Evolutionary conservation across 2,797 vertebrate species (phyloP).

Genomic region (Cyprinella venusta): DNA sequence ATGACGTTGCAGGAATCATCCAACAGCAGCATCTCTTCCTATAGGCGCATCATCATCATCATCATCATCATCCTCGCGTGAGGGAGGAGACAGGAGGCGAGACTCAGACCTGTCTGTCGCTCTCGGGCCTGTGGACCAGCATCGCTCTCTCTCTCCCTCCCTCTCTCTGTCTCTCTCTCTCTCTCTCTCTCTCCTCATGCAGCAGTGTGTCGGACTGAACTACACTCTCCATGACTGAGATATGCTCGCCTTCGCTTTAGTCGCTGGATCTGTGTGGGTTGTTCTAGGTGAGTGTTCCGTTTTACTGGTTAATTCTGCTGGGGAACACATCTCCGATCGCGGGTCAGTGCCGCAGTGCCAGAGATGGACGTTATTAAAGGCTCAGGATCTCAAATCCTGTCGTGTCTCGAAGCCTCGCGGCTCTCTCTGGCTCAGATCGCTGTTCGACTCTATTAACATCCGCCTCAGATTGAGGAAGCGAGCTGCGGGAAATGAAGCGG

Average conservation of each 20-base stretch:
- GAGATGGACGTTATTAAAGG: background rate
- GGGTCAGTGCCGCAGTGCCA: background rate
- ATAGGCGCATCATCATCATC: conserved; percentile 57
- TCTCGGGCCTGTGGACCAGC: conserved; percentile 8
- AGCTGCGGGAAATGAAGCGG: background rate
- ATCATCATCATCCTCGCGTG: conserved; percentile 57
- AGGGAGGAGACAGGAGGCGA: conserved; percentile 42
- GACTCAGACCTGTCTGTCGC: conserved; percentile 11
- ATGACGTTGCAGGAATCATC: background rate
- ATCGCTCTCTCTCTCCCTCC: background rate
- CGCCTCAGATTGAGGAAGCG: fast-evolving
- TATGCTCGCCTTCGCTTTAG: conserved; percentile 83
- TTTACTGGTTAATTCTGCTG: background rate
- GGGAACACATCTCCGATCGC: background rate
- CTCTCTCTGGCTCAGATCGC: background rate
- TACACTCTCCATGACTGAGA: conserved; percentile 78
- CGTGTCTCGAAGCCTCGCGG: background rate
- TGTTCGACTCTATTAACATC: no score
- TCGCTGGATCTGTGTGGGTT: conserved; percentile 83
- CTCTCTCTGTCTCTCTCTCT: background rate
- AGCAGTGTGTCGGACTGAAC: conserved; percentile 54
- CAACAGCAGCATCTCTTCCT: background rate
- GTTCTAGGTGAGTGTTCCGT: conserved; percentile 77
- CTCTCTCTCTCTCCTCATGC: background rate
- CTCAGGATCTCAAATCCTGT: background rate